Conservation (phyloP, 1,140 invertebrate species). For the Drosophila ananassae region DNA sequence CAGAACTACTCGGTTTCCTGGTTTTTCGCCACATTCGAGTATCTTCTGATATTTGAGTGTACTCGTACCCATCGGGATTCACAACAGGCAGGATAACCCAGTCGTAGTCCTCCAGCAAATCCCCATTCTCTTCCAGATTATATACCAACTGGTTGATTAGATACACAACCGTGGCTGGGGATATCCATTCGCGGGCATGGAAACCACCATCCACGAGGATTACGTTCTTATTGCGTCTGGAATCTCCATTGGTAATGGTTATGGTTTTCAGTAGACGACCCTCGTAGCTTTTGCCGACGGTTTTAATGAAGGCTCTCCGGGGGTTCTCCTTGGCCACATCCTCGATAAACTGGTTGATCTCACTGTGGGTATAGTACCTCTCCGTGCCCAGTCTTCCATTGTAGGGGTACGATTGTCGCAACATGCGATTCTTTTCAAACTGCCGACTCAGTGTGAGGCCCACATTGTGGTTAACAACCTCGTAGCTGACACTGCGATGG, state of each 20-base stretch:
- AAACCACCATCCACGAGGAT: conserved; percentile 86
- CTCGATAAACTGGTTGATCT: conserved; percentile 85
- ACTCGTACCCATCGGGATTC: conserved; percentile 85
- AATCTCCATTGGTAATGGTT: conserved; percentile 84
- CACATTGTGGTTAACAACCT: conserved; percentile 52
- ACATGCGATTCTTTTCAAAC: conserved; percentile 38
- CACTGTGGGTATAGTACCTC: conserved; percentile 56
- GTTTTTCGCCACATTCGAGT: conserved; percentile 86
- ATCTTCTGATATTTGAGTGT: conserved; percentile 68
- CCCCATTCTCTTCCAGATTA: conserved; percentile 82
- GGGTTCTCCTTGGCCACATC: conserved; percentile 83
- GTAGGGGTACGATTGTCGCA: conserved; percentile 46
- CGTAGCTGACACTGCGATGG: conserved; percentile 25
- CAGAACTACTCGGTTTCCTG: conserved; percentile 53
- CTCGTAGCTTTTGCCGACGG: conserved; percentile 84
- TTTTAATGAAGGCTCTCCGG: conserved; percentile 82
- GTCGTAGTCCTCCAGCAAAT: conserved; percentile 85
- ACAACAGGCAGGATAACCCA: conserved; percentile 86
- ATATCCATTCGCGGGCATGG: conserved; percentile 90
- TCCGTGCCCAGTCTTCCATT: conserved; percentile 60
- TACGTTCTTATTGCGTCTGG: conserved; percentile 84
- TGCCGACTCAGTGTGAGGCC: conserved; percentile 43
- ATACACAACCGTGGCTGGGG: conserved; percentile 87
- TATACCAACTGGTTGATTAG: conserved; percentile 86
- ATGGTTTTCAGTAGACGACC: conserved; percentile 85